phyloP scores from a whole-genome alignment of 2,888 invertebrate species.

The Drosophila rellima region DNA sequence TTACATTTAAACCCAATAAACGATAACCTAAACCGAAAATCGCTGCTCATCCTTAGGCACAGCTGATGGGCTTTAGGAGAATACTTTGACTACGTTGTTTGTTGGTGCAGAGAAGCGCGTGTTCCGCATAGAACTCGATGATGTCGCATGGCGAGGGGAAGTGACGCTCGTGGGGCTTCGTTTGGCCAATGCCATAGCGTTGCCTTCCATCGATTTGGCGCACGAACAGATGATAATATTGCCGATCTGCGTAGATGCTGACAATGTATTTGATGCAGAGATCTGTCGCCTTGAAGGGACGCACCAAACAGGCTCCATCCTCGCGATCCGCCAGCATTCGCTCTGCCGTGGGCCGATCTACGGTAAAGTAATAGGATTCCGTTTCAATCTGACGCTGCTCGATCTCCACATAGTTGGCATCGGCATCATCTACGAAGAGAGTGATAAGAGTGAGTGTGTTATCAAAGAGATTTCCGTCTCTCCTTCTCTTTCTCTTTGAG shows the following conservation, averaged over 20 bases:
- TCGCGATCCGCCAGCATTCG: constrained; percentile 79
- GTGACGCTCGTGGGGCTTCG: constrained; percentile 81
- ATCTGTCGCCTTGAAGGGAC: constrained; percentile 84
- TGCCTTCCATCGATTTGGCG: constrained; percentile 78
- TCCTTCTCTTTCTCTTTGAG: not conserved
- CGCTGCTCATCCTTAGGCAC: constrained; percentile 36
- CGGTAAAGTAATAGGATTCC: constrained; percentile 83
- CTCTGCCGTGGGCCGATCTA: constrained; percentile 83
- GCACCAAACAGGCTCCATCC: constrained; percentile 84
- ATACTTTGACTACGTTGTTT: constrained; percentile 79
- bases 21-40: constrained; percentile 49
- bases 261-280: constrained; percentile 84
- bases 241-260: constrained; percentile 82
- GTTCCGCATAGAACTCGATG: constrained; percentile 83
- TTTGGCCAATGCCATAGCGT: constrained; percentile 83
- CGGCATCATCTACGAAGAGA: constrained; percentile 69
- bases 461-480: too few relatives aligned
- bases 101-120: constrained; percentile 84
- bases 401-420: constrained; percentile 82
- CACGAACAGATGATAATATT: constrained; percentile 84
- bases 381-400: constrained; percentile 82
- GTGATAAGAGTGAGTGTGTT: too few relatives aligned
- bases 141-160: constrained; percentile 84
- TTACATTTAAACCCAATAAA: constrained; percentile 57
- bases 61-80: constrained; percentile 56